Conservation (phyloP, 2,797 vertebrate species). For the Ataeniobius toweri region DNA sequence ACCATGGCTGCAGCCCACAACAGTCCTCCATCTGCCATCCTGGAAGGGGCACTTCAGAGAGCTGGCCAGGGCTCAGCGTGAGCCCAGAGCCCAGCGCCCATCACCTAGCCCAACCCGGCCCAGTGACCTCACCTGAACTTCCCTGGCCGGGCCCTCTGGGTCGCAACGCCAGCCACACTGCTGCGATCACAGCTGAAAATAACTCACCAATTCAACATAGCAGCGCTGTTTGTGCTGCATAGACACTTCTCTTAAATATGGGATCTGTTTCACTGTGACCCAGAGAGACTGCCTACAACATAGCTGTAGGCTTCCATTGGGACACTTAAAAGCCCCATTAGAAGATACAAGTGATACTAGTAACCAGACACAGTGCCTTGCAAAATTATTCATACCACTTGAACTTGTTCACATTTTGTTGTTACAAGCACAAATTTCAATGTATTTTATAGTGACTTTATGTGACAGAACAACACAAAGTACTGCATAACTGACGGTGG, state of each 20-base stretch:
- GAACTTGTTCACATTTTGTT: not conserved
- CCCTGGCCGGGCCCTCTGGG: slow-evolving; percentile 68
- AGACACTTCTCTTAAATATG: slow-evolving; percentile 64
- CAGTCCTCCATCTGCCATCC: slow-evolving; percentile 75
- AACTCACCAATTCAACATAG: slow-evolving; percentile 74
- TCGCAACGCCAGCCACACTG: slow-evolving; percentile 61
- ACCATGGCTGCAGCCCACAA: slow-evolving; percentile 45
- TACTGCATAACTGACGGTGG: not conserved
- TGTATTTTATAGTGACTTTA: not conserved
- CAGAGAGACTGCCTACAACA: slow-evolving; percentile 49
- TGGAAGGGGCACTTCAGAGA: slow-evolving; percentile 69
- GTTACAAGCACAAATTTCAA: not conserved
- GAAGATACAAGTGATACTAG: slow-evolving; percentile 21
- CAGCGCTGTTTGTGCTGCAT: slow-evolving; percentile 53
- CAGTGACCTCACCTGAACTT: slow-evolving; percentile 65
- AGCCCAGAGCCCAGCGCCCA: too few species aligned
- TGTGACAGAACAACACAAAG: not conserved
- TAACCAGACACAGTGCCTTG: slow-evolving; percentile 7
- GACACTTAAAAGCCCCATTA: slow-evolving; percentile 26
- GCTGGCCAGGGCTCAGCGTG: slow-evolving; percentile 53
- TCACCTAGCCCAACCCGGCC: slow-evolving; percentile 43
- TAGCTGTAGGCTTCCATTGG: slow-evolving; percentile 23
- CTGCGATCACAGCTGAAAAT: slow-evolving; percentile 74
- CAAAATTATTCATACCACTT: not conserved
- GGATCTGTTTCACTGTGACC: slow-evolving; percentile 64